These are phyloP conservation scores for Bombus confusus DNA, from an alignment of 1,140 invertebrate species.

Conservation along the genomic window DNA sequence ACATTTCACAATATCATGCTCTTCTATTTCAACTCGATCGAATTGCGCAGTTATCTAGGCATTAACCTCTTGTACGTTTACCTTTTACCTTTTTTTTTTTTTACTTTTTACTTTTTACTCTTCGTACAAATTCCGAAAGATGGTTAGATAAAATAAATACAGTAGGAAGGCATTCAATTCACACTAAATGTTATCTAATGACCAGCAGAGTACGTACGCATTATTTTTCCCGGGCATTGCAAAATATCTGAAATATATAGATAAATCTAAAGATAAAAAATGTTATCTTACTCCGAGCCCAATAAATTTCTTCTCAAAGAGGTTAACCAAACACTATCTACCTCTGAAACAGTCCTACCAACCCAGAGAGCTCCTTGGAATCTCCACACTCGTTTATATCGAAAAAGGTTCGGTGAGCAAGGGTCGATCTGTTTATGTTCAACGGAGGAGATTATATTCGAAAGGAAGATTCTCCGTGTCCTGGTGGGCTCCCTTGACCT, in stretches of 20 bases:
- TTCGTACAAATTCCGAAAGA: too few relatives aligned
- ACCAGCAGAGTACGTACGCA: too few relatives aligned
- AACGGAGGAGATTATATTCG: background rate
- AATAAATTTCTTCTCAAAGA: background rate
- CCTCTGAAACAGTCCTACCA: background rate
- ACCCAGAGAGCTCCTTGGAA: background rate
- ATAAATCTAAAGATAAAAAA: background rate
- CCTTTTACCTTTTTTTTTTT: too few relatives aligned
- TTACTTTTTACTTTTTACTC: background rate
- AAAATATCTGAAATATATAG: background rate
- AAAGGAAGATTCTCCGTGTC: background rate
- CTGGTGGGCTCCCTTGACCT: conserved; percentile 44
- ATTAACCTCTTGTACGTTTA: background rate
- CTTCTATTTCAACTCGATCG: background rate
- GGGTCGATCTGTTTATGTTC: background rate
- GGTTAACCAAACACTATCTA: background rate
- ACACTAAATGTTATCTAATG: too few relatives aligned
- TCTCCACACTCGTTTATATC: background rate
- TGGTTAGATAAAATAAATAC: too few relatives aligned
- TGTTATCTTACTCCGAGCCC: background rate
- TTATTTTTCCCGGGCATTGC: background rate
- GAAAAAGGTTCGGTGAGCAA: background rate
- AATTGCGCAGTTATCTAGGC: too few relatives aligned
- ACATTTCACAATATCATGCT: background rate
- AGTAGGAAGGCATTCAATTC: too few relatives aligned